Base-by-base conservation (phyloP, 1,140 invertebrate species). In the Drosophila trapezifrons region DNA sequence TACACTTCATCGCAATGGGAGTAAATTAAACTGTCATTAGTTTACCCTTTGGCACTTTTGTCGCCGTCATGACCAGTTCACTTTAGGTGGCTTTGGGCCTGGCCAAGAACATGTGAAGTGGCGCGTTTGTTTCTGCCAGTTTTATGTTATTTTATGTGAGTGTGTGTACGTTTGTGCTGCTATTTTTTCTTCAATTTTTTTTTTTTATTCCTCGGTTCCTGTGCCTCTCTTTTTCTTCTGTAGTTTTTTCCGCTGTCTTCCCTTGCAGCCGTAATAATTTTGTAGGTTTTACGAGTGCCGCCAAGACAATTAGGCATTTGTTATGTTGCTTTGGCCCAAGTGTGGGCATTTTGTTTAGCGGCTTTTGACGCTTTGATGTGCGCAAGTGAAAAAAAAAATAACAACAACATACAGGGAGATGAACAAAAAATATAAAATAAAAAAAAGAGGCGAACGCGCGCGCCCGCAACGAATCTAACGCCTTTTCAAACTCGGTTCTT, bases 21-120 rank as follows among this genome's bases (percentile, higher is more conserved):
- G 84, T 87, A 87, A 87, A 87, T 87, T 89, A 87, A 87, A 87
- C 84, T 84, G 84, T 87, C 84, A 87, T 87, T 87, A 87, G 84
- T 87, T 87, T 80, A 87, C 84, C 84, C 84, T 87, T 87, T 87
- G 84, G 84, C 84, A 87, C 72, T 80, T 80, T 80, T 85, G 81
- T 85, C 81, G 69, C 77, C 77, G 64, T 51, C 64, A 58, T 66
- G 56, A 59, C 40, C 32, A 47, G 43, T 58, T 57, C 55, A 37
- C 43, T 56, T 45, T 22, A 20, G 65, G 32, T 27, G 45, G 65
- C 65, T 69, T 67, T 69, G 15, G 71, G 47, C 42, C 51, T 29
- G 29, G 74, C 52, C 60, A 67, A 54, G 66, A 83, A 86, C 83
- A 87, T 86, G 83, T 86, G 84, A 87, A 87, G 83, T 87, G 83